Evolutionary conservation across 2,888 invertebrate genomes (phyloP), one percentile per base, ranked within the genome.

Genomic region (Synergus laeviventris): DNA sequence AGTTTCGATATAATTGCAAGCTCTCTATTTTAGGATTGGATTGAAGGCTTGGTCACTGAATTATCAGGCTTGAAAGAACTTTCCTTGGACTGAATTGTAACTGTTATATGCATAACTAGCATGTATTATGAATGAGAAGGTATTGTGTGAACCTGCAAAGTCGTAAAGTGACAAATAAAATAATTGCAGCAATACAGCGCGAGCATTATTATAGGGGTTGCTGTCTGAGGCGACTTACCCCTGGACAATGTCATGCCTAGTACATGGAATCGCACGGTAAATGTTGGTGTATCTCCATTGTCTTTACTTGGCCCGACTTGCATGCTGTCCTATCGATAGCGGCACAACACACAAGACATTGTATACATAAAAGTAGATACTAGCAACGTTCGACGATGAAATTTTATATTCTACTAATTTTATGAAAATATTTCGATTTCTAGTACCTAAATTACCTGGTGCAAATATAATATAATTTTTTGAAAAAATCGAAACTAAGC

Each of bases 261-360:
- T 88, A 87, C 88, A 90, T 87, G 88, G 87, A 89, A 89, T 90
- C 89, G 89, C 87, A 90, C 89, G 88, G 87, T 89, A 88, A 90
- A 89, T 86, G 89, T 85, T 87, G 90, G 76, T 87, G 89, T 88
- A 83, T 89, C 89, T 89, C 89, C 87, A 87, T 88, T 88, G 88
- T 89, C 90, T 90, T 91, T 91, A 91, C 90, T 91, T 91, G 89
- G 90, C 90, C 86, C 89, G 91, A 89, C 90, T 91, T 89, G 90
- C 90, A 90, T 90, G 91, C 90, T 90, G 91, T 90, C 90, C 91
- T 91, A 90, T 88, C 87, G 86, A 87, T 90, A 89, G 90, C 87
- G 88, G 91, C 90, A 89, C 87, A 91, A 90, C 91, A 91, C 87
- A 90, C 87, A 91, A 90, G 87, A 89, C 87, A 89, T 88, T 85